Conservation (phyloP, 2,113 vertebrate genomes). For the Rhizomys pruinosus region DNA sequence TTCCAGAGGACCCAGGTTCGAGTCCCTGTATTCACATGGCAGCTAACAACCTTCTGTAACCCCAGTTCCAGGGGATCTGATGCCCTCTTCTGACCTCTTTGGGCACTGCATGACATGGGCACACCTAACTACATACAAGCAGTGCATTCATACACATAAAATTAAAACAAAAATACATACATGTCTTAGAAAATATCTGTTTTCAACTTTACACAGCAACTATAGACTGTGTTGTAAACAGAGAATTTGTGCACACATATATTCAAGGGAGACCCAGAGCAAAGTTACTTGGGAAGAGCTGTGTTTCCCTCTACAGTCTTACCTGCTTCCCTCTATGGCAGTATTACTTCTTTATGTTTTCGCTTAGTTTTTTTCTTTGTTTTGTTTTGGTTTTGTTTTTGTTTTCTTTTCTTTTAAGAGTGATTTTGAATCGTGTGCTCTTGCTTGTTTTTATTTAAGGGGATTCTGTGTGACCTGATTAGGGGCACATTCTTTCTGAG, state of each 20-base stretch:
- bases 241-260: background rate
- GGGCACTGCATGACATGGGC: too few species aligned
- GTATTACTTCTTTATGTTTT: slow-evolving; percentile 31
- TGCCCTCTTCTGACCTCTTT: too few species aligned
- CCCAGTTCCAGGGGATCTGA: too few species aligned
- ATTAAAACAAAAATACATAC: too few species aligned
- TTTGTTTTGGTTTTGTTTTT: too few species aligned
- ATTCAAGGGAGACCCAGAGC: slow-evolving; percentile 32
- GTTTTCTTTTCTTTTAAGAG: background rate
- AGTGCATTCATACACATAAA: too few species aligned
- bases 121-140: too few species aligned
- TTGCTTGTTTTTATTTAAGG: slow-evolving; percentile 44
- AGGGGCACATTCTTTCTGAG: background rate
- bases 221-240: slow-evolving; percentile 9
- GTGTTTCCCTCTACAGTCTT: background rate
- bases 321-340: background rate
- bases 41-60: too few species aligned
- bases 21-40: too few species aligned
- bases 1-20: too few species aligned
- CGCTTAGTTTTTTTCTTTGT: background rate
- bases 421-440: slow-evolving; percentile 26
- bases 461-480: background rate
- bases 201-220: background rate
- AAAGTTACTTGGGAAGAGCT: background rate
- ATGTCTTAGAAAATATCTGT: slow-evolving; percentile 29